Evolutionary conservation across 2,888 invertebrate genomes (phyloP).

Genomic region (Eristalis intricaria): DNA sequence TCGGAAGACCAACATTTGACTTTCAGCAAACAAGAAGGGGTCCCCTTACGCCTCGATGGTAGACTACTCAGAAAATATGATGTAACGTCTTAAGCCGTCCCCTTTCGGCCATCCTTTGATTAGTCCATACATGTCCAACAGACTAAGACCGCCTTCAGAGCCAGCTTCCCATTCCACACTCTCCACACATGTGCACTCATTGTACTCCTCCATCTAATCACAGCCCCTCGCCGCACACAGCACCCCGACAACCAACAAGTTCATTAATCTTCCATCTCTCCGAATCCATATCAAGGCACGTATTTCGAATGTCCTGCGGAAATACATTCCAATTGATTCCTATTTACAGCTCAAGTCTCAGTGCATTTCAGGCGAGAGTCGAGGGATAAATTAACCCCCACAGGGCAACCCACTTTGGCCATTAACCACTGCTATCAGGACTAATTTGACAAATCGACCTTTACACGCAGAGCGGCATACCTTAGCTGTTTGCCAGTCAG

Average conservation of each 20-base stretch:
- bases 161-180: no score
- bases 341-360: neutral
- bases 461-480: neutral
- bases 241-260: neutral
- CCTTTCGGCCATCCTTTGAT: no score
- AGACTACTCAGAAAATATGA: no score
- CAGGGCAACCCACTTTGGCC: slow-evolving; percentile 4
- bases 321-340: neutral
- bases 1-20: no score
- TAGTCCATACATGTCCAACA: no score
- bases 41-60: no score
- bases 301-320: neutral
- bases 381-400: neutral
- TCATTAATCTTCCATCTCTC: neutral
- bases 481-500: neutral
- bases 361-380: neutral
- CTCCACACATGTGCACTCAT: neutral
- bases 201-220: neutral
- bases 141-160: no score
- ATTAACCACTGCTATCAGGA: slow-evolving; percentile 5
- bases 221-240: neutral
- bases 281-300: neutral
- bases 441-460: slow-evolving; percentile 36
- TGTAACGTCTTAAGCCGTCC: no score
- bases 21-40: no score